These are phyloP conservation scores for Arenaria interpres DNA, from an alignment of 2,113 vertebrate species.

Conservation along the genomic window DNA sequence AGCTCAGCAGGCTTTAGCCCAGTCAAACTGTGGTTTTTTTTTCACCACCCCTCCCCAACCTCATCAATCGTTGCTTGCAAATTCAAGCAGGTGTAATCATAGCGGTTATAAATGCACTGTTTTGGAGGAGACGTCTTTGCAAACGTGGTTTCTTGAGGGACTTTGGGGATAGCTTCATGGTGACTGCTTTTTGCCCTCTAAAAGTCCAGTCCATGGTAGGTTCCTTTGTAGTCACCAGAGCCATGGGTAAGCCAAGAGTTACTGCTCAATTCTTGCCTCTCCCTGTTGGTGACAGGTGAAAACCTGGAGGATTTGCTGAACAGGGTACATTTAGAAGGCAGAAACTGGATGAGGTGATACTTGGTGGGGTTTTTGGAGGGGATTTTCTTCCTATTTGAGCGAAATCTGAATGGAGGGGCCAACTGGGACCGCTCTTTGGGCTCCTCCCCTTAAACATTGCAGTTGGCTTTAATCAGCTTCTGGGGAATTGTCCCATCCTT, in stretches of 20 bases:
- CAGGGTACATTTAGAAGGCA: background rate
- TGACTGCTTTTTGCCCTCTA: background rate
- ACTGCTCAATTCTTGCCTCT: background rate
- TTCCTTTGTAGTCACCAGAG: background rate
- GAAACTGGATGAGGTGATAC: background rate
- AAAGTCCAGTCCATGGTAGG: background rate
- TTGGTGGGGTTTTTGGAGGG: background rate
- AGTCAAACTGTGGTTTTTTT: background rate
- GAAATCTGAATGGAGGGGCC: background rate
- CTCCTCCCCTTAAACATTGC: background rate
- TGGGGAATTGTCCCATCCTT: background rate
- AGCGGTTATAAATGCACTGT: accelerated
- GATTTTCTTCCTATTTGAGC: background rate
- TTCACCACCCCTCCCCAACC: background rate
- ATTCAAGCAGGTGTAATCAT: background rate
- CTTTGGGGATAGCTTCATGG: background rate
- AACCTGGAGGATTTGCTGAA: background rate
- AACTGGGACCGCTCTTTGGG: background rate
- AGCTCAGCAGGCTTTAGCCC: constrained; percentile 39
- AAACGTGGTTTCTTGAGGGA: background rate
- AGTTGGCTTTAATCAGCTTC: background rate
- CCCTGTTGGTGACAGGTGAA: background rate
- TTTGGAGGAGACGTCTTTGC: background rate
- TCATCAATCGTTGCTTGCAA: background rate
- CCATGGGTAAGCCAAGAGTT: background rate